Conservation (phyloP, 1,140 invertebrate species). For the Halotydeus destructor region DNA sequence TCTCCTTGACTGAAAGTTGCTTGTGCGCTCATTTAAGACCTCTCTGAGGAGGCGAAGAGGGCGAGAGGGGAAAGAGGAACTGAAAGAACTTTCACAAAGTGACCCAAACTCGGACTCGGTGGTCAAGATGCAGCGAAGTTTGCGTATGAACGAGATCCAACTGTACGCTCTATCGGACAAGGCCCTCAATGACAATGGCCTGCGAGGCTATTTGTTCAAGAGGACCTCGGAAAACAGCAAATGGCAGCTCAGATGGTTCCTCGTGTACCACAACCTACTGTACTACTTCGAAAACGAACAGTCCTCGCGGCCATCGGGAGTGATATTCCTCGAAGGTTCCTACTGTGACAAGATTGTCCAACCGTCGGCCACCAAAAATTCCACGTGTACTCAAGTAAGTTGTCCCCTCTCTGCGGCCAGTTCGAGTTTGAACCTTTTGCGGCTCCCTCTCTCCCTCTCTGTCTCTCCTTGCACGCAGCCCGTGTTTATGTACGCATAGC, state of each 20-base stretch:
- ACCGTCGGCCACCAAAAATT: constrained; percentile 13
- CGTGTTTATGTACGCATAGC: too few species aligned
- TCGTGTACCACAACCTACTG: constrained; percentile 74
- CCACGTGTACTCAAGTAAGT: constrained; percentile 11
- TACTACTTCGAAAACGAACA: constrained; percentile 72
- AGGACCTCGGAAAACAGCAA: constrained; percentile 58
- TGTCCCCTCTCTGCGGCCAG: background rate
- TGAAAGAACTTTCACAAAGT: too few species aligned
- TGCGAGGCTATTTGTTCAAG: constrained; percentile 62
- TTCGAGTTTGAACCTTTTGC: background rate
- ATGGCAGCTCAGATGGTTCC: constrained; percentile 75
- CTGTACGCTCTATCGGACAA: constrained; percentile 61
- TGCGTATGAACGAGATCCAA: constrained; percentile 30
- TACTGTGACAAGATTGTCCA: constrained; percentile 59
- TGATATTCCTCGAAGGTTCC: constrained; percentile 66
- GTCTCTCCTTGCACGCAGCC: constrained; percentile 2
- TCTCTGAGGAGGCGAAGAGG: too few species aligned
- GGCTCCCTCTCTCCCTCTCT: constrained; percentile 7
- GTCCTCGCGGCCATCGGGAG: constrained; percentile 47
- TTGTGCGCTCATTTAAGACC: too few species aligned
- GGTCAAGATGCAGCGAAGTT: constrained; percentile 3
- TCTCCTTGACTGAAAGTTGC: too few species aligned
- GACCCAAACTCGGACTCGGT: too few species aligned
- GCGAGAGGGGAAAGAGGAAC: too few species aligned
- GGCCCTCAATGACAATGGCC: constrained; percentile 50